Conservation (phyloP, 2,888 invertebrate species). For the Amiota minor region DNA sequence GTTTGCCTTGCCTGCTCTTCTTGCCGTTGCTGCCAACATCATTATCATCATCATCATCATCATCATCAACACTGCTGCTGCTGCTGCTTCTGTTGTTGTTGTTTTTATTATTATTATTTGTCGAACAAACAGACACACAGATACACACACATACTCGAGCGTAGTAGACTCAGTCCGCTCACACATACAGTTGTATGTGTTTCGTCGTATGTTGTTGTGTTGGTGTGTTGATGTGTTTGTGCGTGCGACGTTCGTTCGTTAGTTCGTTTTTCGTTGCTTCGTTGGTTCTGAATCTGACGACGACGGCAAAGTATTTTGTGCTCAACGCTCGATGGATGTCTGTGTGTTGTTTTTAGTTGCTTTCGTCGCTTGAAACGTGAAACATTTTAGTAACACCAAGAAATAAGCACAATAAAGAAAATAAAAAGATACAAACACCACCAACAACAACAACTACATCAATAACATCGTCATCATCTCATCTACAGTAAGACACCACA, state of each 20-base stretch:
- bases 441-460: conserved; percentile 42
- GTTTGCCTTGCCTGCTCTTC: not conserved
- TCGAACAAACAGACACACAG: conserved; percentile 25
- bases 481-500: conserved; percentile 13
- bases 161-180: not conserved
- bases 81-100: conserved; percentile 2
- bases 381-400: conserved; percentile 53
- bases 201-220: conserved; percentile 22
- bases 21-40: too few relatives aligned
- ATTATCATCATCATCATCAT: too few relatives aligned
- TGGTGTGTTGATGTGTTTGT: conserved; percentile 26
- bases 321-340: conserved; percentile 33
- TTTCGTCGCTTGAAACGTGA: conserved; percentile 68
- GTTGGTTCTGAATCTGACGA: conserved; percentile 62
- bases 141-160: conserved; percentile 6
- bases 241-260: conserved; percentile 7
- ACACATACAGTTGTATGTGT: conserved; percentile 8
- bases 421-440: conserved; percentile 37
- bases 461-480: conserved; percentile 29
- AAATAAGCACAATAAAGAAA: conserved; percentile 46
- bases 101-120: conserved; percentile 11
- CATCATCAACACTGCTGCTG: not conserved
- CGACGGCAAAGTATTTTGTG: conserved; percentile 48
- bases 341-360: conserved; percentile 64
- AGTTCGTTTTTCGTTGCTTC: conserved; percentile 34